These are phyloP conservation scores for Trisateles emortualis DNA, from an alignment of 2,888 invertebrate genomes.

Conservation along the genomic window DNA sequence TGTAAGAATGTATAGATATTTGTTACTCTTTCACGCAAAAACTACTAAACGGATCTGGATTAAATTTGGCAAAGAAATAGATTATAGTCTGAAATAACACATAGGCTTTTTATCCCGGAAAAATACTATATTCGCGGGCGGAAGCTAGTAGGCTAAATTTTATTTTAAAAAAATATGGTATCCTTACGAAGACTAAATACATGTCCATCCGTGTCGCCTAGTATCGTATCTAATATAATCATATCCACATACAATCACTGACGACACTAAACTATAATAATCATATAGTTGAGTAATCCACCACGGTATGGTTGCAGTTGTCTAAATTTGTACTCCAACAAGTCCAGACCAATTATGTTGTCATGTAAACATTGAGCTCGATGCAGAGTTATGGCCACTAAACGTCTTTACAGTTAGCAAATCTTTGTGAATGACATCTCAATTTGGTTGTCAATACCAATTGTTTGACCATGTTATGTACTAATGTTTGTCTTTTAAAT, in stretches of 20 bases:
- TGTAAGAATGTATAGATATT: too few relatives aligned
- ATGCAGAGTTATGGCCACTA: constrained; percentile 40
- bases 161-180: too few relatives aligned
- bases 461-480: neutral
- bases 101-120: too few relatives aligned
- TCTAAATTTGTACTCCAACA: constrained; percentile 13
- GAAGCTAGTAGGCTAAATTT: too few relatives aligned
- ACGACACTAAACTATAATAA: neutral
- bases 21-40: too few relatives aligned
- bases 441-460: constrained; percentile 53
- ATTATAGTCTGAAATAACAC: too few relatives aligned
- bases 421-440: constrained; percentile 61
- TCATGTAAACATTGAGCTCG: constrained; percentile 28
- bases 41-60: too few relatives aligned
- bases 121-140: too few relatives aligned
- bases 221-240: too few relatives aligned
- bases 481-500: neutral
- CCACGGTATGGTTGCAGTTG: neutral
- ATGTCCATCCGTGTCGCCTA: too few relatives aligned
- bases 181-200: too few relatives aligned
- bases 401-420: constrained; percentile 50
- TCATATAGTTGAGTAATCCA: neutral
- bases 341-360: constrained; percentile 37
- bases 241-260: neutral
- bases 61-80: too few relatives aligned